These are phyloP conservation scores for Sanderia malayensis DNA, from an alignment of 30 jellyfish, hydroid and myxozoan species.

Conservation along the genomic window DNA sequence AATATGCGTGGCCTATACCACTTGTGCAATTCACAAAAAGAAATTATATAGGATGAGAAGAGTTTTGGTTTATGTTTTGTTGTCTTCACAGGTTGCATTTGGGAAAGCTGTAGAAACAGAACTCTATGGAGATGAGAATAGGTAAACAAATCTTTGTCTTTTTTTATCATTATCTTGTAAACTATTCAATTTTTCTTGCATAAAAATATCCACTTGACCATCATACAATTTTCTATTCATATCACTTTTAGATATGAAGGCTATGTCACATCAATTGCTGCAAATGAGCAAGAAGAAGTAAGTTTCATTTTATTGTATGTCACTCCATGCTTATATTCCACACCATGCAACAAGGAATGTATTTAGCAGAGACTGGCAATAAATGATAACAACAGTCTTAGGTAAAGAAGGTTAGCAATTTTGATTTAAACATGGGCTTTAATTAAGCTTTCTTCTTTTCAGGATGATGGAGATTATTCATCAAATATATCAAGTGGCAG, in stretches of 20 bases:
- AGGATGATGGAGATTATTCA: slow-evolving; percentile 90
- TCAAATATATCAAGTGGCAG: slow-evolving; percentile 48
- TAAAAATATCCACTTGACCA: background rate
- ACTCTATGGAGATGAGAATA: slow-evolving; percentile 79
- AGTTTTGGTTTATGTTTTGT: background rate
- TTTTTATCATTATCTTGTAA: background rate
- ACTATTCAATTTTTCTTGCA: background rate
- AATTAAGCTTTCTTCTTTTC: background rate
- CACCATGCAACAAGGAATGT: too few species aligned
- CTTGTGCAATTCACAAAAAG: too few species aligned
- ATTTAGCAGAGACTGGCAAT: too few species aligned
- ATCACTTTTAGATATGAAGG: slow-evolving; percentile 68
- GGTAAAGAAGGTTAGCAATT: too few species aligned
- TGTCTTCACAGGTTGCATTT: slow-evolving; percentile 77
- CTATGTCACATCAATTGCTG: slow-evolving; percentile 84
- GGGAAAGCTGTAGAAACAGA: slow-evolving; percentile 92
- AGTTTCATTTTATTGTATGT: slow-evolving; percentile 18
- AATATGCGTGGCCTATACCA: too few species aligned
- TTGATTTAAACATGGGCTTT: too few species aligned
- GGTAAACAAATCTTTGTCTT: too few species aligned
- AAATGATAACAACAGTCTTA: too few species aligned
- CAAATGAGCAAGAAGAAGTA: slow-evolving; percentile 92
- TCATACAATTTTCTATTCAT: too few species aligned
- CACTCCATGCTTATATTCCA: too few species aligned
- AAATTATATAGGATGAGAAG: too few species aligned